Percentiles rank a stretch among this genome's conserved stretches.
Conservation (phyloP, 1,140 invertebrate genomes). For the Pinna nobilis region DNA sequence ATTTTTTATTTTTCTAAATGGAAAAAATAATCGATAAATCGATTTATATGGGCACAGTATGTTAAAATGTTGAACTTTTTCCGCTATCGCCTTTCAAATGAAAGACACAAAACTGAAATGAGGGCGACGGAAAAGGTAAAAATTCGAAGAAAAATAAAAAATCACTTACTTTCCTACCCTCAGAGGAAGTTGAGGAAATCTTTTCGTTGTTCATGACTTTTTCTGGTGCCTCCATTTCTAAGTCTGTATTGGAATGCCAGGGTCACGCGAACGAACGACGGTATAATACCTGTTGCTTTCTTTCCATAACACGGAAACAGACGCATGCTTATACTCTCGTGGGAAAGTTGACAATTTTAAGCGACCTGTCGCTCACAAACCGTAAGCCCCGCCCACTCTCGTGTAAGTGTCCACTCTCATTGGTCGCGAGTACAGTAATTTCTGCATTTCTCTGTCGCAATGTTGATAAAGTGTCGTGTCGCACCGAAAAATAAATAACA, state of each 20-base stretch:
- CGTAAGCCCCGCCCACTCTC: neutral
- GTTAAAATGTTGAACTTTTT: no score
- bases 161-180: constrained; percentile 42
- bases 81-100: no score
- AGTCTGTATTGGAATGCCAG: neutral
- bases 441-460: constrained; percentile 3
- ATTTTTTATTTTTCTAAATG: neutral
- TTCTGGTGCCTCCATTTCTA: neutral
- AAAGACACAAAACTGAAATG: no score
- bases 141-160: neutral
- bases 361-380: constrained; percentile 5
- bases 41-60: neutral
- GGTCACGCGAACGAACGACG: neutral
- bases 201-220: constrained; percentile 31
- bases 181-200: constrained; percentile 41
- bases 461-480: constrained; percentile 12
- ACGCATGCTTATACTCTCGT: constrained; percentile 13
- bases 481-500: constrained; percentile 6
- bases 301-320: constrained; percentile 1
- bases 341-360: constrained; percentile 5
- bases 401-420: neutral
- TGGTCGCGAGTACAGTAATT: constrained; percentile 11
- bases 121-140: no score
- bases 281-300: constrained; percentile 1
- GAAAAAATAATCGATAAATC: neutral